Evolutionary conservation across 2,888 invertebrate species (phyloP), one percentile per base, ranked within the genome.

Genomic region (Encarsia formosa): DNA sequence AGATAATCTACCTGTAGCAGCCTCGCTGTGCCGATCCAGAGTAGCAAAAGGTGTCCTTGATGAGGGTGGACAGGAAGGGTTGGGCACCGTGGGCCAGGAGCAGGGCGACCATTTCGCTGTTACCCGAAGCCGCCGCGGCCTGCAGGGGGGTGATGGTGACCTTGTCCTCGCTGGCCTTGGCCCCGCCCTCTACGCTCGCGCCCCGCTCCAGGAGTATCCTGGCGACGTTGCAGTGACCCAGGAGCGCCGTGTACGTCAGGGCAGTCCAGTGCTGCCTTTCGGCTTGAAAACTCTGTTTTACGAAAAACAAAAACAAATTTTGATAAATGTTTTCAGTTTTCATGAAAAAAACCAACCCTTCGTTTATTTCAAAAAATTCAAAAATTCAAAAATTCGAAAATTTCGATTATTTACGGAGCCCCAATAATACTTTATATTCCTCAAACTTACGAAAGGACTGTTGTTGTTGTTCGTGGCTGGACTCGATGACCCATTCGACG

Each of bases 81-180:
- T 92, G 88, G 0, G 92, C 92, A 0, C 92, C 91, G 63, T 91
- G 88, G 0, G 88, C 85, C 39, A 94, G 73, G 24, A 94, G 77
- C 24, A 91, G 69, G 1, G 87, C 84, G 0, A 91, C 88, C 70
- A 93, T 81, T 62, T 93, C 91, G 37, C 85, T 73, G 62, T 86
- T 87, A 1, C 90, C 90, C 1, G 86, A 83, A 0, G 90, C 91
- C 52, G 90, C 86, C 2, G 92, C 91, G 49, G 87, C 86, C 77
- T 94, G 94, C 24, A 94, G 71, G 0, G 94, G 94, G 0, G 93
- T 93, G 40, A 93, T 79, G 0, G 92, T 91, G 66, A 87, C 87
- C 61, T 88, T 88, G 62, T 92, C 91, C 65, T 91, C 91, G 20
- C 87, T 87, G 5, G 86, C 70, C 4, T 86, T 82, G 0, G 89